Percentiles rank a stretch among this genome's conserved stretches.
Conservation (phyloP, 1,140 invertebrate species). For the Samia ricini region DNA sequence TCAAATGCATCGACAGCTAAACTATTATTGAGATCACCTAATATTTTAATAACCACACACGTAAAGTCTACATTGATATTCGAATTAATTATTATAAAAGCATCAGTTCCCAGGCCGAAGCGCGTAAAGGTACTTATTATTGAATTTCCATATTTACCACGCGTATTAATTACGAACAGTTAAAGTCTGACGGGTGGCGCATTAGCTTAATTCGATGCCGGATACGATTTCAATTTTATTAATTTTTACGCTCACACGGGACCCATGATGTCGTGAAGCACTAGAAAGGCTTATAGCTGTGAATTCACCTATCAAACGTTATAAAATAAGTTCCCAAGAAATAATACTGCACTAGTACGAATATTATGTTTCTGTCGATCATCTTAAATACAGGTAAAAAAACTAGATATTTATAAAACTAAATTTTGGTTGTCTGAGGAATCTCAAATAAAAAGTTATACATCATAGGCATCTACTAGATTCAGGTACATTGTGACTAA, state of each 20-base stretch:
- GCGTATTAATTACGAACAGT: slow-evolving; percentile 55
- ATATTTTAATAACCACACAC: background rate
- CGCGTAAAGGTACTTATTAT: slow-evolving; percentile 15
- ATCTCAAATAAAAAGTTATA: no score
- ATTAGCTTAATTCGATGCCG: slow-evolving; percentile 52
- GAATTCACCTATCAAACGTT: background rate
- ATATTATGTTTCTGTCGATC: no score
- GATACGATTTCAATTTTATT: slow-evolving; percentile 51
- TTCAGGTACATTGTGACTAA: no score
- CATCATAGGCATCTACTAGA: no score
- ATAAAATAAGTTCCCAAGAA: slow-evolving; percentile 14
- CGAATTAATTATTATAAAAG: slow-evolving; percentile 26
- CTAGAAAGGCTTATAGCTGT: background rate
- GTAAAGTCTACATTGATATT: background rate
- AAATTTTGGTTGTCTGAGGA: no score
- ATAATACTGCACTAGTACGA: slow-evolving; percentile 1
- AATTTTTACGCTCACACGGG: slow-evolving; percentile 38
- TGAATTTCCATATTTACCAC: slow-evolving; percentile 38
- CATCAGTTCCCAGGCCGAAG: slow-evolving; percentile 5
- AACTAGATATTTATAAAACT: no score
- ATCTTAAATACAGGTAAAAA: no score
- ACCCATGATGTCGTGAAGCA: slow-evolving; percentile 15
- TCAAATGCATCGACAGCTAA: background rate
- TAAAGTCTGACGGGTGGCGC: slow-evolving; percentile 36
- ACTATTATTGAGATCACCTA: background rate